phyloP scores from a whole-genome alignment of 2,797 vertebrate genomes.

The Acipenser transmontanus region DNA sequence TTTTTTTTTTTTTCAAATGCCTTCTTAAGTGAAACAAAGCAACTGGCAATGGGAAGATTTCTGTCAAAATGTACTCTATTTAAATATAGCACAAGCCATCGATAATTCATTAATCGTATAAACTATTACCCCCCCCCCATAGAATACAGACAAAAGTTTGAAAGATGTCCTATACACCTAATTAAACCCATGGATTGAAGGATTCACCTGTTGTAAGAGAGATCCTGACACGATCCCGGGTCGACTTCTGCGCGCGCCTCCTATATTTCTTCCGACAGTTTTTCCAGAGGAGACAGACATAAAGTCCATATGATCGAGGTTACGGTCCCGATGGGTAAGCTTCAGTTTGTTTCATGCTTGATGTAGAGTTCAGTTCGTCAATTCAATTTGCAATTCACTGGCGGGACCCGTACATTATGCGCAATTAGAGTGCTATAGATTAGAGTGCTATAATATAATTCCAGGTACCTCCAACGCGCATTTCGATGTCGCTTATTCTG shows the following conservation, averaged over 20 bases:
- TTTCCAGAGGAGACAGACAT: constrained; percentile 15
- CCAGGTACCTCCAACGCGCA: background rate
- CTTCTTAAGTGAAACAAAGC: constrained; percentile 49
- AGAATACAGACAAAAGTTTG: constrained; percentile 11
- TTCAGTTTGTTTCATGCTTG: constrained; percentile 20
- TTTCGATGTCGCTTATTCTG: background rate
- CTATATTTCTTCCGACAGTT: constrained; percentile 20
- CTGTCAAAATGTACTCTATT: background rate
- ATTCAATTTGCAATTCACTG: constrained; percentile 9
- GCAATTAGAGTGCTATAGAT: background rate
- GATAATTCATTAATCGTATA: background rate
- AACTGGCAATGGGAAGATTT: constrained; percentile 34
- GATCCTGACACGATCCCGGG: constrained; percentile 31
- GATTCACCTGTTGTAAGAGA: constrained; percentile 65
- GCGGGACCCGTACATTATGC: constrained; percentile 21
- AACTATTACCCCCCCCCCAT: too few relatives aligned
- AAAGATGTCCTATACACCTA: constrained; percentile 41
- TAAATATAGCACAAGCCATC: background rate
- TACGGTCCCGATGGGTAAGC: constrained; percentile 23
- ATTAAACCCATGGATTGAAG: constrained; percentile 36
- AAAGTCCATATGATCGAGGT: constrained; percentile 26
- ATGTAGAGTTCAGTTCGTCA: constrained; percentile 20
- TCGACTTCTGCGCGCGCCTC: constrained; percentile 33
- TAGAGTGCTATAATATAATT: background rate
- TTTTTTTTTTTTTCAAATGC: constrained; percentile 57